A percentile compares a stretch with the other conserved stretches of the same genome.
Evolutionary conservation across 2,797 vertebrate species (phyloP).

Genomic region (Somateria mollissima): DNA sequence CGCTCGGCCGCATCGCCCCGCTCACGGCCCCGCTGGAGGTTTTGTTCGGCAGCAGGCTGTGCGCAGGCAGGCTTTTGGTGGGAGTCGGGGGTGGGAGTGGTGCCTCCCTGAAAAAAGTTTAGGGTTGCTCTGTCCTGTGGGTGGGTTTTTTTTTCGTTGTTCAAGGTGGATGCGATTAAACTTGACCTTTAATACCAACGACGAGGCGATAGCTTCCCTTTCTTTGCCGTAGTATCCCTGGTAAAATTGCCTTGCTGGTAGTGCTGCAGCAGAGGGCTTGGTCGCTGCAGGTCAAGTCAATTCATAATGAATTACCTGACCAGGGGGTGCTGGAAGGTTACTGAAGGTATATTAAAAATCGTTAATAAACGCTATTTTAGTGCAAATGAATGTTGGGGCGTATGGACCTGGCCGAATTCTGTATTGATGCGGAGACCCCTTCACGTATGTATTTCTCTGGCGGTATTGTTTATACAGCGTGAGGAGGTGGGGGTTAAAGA

Average conservation of each 20-base stretch:
- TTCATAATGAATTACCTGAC: constrained; percentile 66
- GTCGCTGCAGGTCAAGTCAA: constrained; percentile 68
- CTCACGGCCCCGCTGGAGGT: background rate
- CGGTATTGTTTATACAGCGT: constrained; percentile 43
- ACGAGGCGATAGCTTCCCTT: constrained; percentile 39
- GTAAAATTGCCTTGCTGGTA: background rate
- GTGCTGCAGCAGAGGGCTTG: constrained; percentile 71
- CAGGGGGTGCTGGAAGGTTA: constrained; percentile 24
- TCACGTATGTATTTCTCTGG: background rate
- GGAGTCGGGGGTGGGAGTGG: constrained; percentile 61
- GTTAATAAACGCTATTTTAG: background rate
- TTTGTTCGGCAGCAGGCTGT: constrained; percentile 28
- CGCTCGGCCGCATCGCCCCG: background rate
- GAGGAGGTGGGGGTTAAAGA: constrained; percentile 38
- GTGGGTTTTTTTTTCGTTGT: background rate
- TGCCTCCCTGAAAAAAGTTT: constrained; percentile 56
- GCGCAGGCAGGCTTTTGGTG: background rate
- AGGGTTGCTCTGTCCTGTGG: constrained; percentile 39
- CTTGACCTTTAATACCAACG: constrained; percentile 65
- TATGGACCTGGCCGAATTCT: constrained; percentile 5
- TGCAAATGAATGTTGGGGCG: background rate
- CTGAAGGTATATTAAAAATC: constrained; percentile 33
- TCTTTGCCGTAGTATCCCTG: constrained; percentile 53
- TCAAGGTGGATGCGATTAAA: constrained; percentile 28
- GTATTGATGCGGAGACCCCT: background rate